Evolutionary conservation across 2,888 invertebrate genomes (phyloP).

Genomic region (Sipunculus nudus): DNA sequence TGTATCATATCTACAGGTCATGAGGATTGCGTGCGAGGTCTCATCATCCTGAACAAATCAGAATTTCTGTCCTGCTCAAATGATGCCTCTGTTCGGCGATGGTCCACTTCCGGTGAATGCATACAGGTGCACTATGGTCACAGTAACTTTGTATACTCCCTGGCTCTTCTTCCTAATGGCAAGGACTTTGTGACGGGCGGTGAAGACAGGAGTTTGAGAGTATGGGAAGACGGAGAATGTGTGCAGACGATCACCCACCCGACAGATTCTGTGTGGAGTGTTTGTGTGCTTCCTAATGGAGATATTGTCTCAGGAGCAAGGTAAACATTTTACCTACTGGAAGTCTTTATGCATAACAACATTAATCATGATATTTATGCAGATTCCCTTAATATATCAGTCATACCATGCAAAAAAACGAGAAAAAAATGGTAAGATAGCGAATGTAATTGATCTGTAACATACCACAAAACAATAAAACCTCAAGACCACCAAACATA

Average conservation of each 20-base stretch:
- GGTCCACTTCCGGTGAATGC: conserved; percentile 83
- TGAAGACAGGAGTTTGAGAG: conserved; percentile 80
- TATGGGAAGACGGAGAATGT: conserved; percentile 75
- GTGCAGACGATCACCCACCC: conserved; percentile 79
- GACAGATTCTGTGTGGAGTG: conserved; percentile 89
- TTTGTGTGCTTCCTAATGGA: conserved; percentile 81
- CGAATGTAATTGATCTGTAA: too few relatives aligned
- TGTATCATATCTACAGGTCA: conserved; percentile 75
- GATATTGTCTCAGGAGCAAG: conserved; percentile 87
- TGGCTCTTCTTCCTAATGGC: conserved; percentile 67
- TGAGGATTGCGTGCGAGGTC: conserved; percentile 87
- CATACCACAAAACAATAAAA: too few relatives aligned
- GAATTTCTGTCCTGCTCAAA: conserved; percentile 91
- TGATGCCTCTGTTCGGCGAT: conserved; percentile 86
- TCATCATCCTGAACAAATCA: conserved; percentile 74
- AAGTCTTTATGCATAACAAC: not conserved
- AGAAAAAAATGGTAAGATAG: too few relatives aligned
- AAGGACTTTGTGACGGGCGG: conserved; percentile 82
- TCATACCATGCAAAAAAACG: too few relatives aligned
- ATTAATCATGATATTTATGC: not conserved
- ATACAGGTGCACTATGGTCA: conserved; percentile 76
- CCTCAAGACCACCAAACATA: too few relatives aligned
- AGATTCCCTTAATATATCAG: too few relatives aligned
- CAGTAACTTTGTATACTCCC: conserved; percentile 84
- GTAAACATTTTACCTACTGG: conserved; percentile 66